Evolutionary conservation across 2,888 invertebrate genomes (phyloP).

Genomic region (Stegana nigrithorax): DNA sequence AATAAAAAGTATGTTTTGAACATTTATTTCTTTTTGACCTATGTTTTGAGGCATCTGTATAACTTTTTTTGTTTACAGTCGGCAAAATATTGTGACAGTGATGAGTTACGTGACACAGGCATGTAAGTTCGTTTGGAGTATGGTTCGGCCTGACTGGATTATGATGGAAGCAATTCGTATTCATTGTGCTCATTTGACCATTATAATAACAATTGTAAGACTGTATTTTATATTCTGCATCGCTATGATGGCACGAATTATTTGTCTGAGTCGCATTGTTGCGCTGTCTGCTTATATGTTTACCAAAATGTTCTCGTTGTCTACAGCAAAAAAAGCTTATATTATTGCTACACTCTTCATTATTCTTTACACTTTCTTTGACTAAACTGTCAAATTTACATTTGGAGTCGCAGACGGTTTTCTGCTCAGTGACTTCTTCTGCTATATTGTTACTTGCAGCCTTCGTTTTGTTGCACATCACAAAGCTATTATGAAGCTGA

Average conservation of each 20-base stretch:
- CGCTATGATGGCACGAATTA: background rate
- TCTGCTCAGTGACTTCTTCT: background rate
- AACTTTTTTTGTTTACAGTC: conserved; percentile 15
- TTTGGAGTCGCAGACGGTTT: conserved; percentile 36
- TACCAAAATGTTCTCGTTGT: conserved; percentile 30
- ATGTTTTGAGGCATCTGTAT: conserved; percentile 17
- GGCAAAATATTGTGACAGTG: background rate
- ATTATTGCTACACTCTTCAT: background rate
- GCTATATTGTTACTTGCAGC: background rate
- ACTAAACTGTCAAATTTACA: background rate
- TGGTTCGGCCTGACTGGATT: background rate
- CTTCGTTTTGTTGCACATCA: conserved; percentile 17
- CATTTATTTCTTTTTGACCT: too few relatives aligned
- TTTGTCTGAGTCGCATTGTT: conserved; percentile 65
- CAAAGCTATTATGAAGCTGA: conserved; percentile 45
- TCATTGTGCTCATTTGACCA: background rate
- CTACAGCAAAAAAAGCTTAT: conserved; percentile 37
- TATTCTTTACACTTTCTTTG: background rate
- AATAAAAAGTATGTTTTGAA: too few relatives aligned
- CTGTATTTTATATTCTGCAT: background rate
- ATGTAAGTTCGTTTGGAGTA: background rate
- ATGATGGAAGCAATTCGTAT: conserved; percentile 12
- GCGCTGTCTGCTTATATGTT: conserved; percentile 45
- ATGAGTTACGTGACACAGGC: background rate
- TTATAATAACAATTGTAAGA: background rate